Evolutionary conservation across 2,797 vertebrate genomes (phyloP).

Genomic region (Amblyraja radiata): DNA sequence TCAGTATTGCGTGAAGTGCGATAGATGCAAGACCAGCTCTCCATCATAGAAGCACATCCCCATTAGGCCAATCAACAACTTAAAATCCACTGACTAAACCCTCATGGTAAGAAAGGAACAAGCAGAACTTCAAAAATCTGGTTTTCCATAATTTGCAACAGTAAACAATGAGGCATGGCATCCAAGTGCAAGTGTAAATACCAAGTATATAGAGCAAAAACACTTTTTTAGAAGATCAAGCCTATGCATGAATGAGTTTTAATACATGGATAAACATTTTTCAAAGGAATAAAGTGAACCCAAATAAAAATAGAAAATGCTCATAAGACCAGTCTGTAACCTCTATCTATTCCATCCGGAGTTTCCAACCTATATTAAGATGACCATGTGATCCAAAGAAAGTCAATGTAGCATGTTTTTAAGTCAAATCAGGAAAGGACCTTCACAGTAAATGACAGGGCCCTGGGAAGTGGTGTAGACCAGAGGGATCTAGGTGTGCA

Average conservation of each 20-base stretch:
- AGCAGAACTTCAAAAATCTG: neutral
- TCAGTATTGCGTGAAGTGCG: neutral
- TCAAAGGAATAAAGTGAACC: neutral
- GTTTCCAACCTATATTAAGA: too few species aligned
- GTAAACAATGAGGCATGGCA: neutral
- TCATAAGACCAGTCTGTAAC: neutral
- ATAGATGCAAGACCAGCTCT: neutral
- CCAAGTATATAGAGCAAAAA: neutral
- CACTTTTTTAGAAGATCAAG: neutral
- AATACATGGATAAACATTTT: neutral
- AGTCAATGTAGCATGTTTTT: too few species aligned
- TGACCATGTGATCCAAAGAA: too few species aligned
- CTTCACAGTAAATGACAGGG: too few species aligned
- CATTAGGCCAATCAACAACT: neutral
- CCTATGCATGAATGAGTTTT: neutral
- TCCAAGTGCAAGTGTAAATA: neutral
- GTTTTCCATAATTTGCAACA: neutral
- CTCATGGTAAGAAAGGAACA: neutral
- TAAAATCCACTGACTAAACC: neutral
- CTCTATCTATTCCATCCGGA: too few species aligned
- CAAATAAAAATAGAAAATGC: neutral
- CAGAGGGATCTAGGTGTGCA: too few species aligned
- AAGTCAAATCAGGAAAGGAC: too few species aligned
- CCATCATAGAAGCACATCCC: slow-evolving; percentile 6
- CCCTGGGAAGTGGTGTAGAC: too few species aligned